Evolutionary conservation across 2,888 invertebrate species (phyloP).

Genomic region (Andrena camellia): DNA sequence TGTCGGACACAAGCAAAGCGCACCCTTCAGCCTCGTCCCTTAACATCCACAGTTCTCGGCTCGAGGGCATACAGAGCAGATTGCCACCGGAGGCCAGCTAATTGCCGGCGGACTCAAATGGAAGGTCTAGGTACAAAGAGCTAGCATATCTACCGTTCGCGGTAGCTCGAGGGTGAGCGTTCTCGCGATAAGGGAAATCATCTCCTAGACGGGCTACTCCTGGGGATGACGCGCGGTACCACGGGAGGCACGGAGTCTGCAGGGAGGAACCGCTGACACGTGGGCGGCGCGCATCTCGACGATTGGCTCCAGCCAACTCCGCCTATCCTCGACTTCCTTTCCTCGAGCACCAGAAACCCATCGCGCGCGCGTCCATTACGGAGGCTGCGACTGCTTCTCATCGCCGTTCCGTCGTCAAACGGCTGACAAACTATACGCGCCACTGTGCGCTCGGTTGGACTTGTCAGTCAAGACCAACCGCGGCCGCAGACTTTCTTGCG

Average conservation of each 20-base stretch:
- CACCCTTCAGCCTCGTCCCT: not conserved
- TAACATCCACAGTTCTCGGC: not conserved
- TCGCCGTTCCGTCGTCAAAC: not conserved
- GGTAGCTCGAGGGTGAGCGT: not conserved
- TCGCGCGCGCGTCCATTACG: conserved; percentile 56
- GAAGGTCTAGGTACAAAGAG: no score
- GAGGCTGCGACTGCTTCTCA: conserved; percentile 57
- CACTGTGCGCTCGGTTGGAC: not conserved
- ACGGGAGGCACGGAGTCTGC: conserved; percentile 57
- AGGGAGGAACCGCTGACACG: conserved; percentile 80
- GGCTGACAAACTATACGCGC: not conserved
- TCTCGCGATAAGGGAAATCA: not conserved
- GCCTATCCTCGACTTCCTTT: conserved; percentile 82
- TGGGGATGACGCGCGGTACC: not conserved
- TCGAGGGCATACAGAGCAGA: no score
- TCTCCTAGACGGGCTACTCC: not conserved
- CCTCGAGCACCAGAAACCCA: conserved; percentile 63
- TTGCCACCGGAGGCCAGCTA: no score
- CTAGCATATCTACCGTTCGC: no score
- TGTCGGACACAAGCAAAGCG: conserved; percentile 65
- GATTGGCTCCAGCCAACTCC: conserved; percentile 83
- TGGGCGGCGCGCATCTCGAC: conserved; percentile 82
- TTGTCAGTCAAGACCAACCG: not conserved
- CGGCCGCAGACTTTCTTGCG: not conserved
- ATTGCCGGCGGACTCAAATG: no score